Conservation (phyloP, 2,888 invertebrate species). For the Latrodectus hesperus region DNA sequence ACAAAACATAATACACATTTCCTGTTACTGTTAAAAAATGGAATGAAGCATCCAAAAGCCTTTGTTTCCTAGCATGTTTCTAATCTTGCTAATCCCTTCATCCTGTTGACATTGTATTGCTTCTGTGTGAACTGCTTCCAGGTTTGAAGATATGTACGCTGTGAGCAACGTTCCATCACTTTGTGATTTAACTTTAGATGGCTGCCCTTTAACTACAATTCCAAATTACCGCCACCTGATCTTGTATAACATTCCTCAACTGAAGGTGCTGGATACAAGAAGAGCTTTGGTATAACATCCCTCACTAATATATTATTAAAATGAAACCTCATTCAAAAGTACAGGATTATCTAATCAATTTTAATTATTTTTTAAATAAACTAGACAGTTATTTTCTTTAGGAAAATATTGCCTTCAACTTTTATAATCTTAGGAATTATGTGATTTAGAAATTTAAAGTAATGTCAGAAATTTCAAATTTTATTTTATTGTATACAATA, state of each 20-base stretch:
- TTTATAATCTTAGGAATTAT: no score
- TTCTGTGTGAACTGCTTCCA: slow-evolving; percentile 73
- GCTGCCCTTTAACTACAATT: slow-evolving; percentile 62
- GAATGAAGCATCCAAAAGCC: no score
- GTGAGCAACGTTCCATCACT: slow-evolving; percentile 85
- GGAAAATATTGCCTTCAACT: not conserved
- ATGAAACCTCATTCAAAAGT: not conserved
- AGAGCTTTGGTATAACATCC: slow-evolving; percentile 63
- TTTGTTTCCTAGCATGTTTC: no score
- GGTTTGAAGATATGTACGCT: slow-evolving; percentile 90
- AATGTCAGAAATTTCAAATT: no score
- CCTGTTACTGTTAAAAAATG: no score
- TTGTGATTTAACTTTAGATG: slow-evolving; percentile 86
- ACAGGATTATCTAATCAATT: slow-evolving; percentile 15
- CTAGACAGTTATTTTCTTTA: no score
- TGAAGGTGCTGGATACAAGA: slow-evolving; percentile 67
- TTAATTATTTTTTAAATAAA: not conserved
- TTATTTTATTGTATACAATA: no score
- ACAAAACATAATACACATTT: no score
- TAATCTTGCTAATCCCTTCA: no score
- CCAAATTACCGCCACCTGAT: slow-evolving; percentile 67
- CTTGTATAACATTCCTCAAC: slow-evolving; percentile 58
- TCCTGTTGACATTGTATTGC: slow-evolving; percentile 71
- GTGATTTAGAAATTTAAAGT: no score
- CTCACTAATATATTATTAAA: slow-evolving; percentile 13